Base-by-base conservation (phyloP, 2,113 vertebrate species). In the Periophthalmus modestus region DNA sequence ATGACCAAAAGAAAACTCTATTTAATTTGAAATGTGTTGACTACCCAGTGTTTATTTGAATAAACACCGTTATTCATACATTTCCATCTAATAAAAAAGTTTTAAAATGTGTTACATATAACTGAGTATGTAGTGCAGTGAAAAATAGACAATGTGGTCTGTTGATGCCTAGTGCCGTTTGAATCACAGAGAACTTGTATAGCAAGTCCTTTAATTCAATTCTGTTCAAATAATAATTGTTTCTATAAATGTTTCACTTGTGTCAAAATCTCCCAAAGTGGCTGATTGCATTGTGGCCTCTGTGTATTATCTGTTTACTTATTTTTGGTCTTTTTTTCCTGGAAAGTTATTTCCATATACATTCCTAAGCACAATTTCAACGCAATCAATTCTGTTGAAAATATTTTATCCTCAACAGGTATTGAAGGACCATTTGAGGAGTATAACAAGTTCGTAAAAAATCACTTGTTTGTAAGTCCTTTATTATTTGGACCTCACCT, bases 371-470 rank as follows among this genome's bases (percentile, higher is more conserved):
- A 80, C 83, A 85, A 85, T 80, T 89, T 87, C 74, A 63, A 77
- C 82, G 77, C 89, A 87, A 85, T 84, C 84, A 85, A 88, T 91
- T 93, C 90, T 93, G 92, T 93, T 93, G 91, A 91, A 94, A 93
- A 93, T 94, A 93, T 94, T 93, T 93, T 93, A 93, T 94, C 90
- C 93, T 93, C 92, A 93, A 93, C 93, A 92, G 92, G 93, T 94
- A 94, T 89, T 94, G 92, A 94, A 94, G 92, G 92, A 93, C 91
- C 91, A 87, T 93, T 94, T 94, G 93, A 93, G 91, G 92, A 94
- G 91, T 94, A 92, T 91, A 93, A 93, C 92, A 92, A 94, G 92
- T 94, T 92, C 91, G 92, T 94, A 94, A 90, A 28, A 94, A 91
- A 88, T 94, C 93, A 92, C 93, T 94, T 92, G 91, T 93, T 94